Evolutionary conservation across 2,797 vertebrate genomes (phyloP), one percentile per base, ranked within the genome.

Genomic region (Artibeus lituratus): DNA sequence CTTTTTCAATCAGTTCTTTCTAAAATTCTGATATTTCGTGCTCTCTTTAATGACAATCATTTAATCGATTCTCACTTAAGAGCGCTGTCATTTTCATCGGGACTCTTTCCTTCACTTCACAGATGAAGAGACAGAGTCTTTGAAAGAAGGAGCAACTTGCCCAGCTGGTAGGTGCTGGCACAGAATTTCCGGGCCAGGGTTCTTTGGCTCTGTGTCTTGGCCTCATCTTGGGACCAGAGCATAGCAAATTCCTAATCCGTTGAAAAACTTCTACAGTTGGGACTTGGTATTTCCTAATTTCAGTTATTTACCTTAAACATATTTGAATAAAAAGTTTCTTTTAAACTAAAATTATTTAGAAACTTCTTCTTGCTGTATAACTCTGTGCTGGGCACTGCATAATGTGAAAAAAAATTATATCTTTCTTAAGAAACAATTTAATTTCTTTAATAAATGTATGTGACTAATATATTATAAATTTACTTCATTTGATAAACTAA

Each of bases 301-400:
- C 57, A 84, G 53, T 83, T 93, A 72, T 74, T 95, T 7, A 14
- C 21, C 32, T 8, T 49, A 67, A 92, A 44, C 26, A 39, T 55
- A 76, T 80, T 89, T 93, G 51, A 89, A 76, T n/a, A 82, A 39
- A 39, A 76, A 37, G 8, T 78, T 95, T 32, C 70, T 67, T 94
- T 65, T 90, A 84, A 84, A 32, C 55, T 85, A 84, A 37, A 96
- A 69, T 85, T 81, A 88, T 62, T 87, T 26, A 84, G 47, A 95
- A 76, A 55, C 62, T 89, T 84, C 22, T 90, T 82, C 26, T 57
- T 70, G 67, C 29, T 65, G 0, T 70, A 35, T 0, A 76, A 26
- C 11, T 26, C 10, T 72, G 26, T 55, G 29, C 5, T 42, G 67
- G 15, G 24, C 24, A 47, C 26, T 83, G 16, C 15, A 29, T 11